These are phyloP conservation scores for Galerucella nymphaeae DNA, from an alignment of 2,888 invertebrate species.

Conservation along the genomic window DNA sequence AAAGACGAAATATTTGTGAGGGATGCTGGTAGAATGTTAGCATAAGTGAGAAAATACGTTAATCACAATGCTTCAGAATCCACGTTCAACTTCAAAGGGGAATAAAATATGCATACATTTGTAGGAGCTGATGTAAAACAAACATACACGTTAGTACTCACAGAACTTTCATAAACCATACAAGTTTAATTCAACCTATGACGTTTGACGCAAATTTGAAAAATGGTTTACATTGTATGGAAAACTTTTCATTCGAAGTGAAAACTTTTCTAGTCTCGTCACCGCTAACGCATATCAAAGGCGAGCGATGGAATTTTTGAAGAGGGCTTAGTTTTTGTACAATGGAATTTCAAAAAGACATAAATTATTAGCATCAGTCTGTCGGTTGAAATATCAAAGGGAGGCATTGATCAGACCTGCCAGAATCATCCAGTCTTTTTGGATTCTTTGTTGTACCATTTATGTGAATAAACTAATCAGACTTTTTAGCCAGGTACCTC, in stretches of 20 bases:
- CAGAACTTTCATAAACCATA: neutral
- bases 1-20: neutral
- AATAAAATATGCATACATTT: conserved; percentile 2
- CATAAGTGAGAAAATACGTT: neutral
- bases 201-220: neutral
- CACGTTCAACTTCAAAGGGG: neutral
- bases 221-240: neutral
- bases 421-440: too few relatives aligned
- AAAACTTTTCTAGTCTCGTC: too few relatives aligned
- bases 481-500: too few relatives aligned
- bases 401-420: too few relatives aligned
- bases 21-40: neutral
- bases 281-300: too few relatives aligned
- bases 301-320: neutral
- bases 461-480: too few relatives aligned
- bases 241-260: neutral
- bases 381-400: too few relatives aligned
- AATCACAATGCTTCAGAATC: neutral
- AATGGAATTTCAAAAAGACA: too few relatives aligned
- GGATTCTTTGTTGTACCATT: too few relatives aligned
- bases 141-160: neutral
- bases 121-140: neutral
- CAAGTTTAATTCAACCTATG: neutral
- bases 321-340: too few relatives aligned
- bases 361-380: too few relatives aligned